Conservation (phyloP, 2,113 vertebrate genomes). For the Poicephalus gulielmi region DNA sequence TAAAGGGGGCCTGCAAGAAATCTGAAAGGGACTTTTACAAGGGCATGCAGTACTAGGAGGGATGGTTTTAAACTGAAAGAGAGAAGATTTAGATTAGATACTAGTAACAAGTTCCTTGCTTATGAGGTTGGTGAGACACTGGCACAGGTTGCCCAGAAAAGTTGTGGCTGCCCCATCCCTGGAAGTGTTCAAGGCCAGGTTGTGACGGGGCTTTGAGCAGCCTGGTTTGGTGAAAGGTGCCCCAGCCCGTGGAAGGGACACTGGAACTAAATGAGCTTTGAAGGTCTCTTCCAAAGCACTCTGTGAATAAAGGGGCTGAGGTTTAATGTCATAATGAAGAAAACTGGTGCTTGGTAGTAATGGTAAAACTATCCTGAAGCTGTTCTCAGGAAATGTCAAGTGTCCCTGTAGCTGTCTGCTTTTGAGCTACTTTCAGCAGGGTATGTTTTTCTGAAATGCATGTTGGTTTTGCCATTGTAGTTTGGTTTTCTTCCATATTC, state of each 20-base stretch:
- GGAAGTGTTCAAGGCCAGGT: background rate
- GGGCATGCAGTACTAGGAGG: background rate
- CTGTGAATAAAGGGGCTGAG: background rate
- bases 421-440: background rate
- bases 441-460: background rate
- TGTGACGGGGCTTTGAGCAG: background rate
- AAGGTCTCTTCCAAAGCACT: background rate
- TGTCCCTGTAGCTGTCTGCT: background rate
- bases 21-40: background rate
- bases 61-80: background rate
- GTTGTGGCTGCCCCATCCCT: background rate
- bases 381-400: background rate
- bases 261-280: background rate
- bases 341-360: background rate
- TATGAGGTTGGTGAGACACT: background rate
- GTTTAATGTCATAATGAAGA: background rate
- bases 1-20: background rate
- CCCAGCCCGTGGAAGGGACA: background rate
- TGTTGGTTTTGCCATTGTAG: background rate
- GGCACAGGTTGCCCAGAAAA: background rate
- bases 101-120: background rate
- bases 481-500: background rate
- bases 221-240: background rate
- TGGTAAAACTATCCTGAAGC: background rate
- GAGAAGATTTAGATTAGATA: background rate